A percentile compares a stretch with the other conserved stretches of the same genome.
These are phyloP conservation scores for Nipponia nippon DNA, from an alignment of 2,113 vertebrate genomes.

Conservation along the genomic window DNA sequence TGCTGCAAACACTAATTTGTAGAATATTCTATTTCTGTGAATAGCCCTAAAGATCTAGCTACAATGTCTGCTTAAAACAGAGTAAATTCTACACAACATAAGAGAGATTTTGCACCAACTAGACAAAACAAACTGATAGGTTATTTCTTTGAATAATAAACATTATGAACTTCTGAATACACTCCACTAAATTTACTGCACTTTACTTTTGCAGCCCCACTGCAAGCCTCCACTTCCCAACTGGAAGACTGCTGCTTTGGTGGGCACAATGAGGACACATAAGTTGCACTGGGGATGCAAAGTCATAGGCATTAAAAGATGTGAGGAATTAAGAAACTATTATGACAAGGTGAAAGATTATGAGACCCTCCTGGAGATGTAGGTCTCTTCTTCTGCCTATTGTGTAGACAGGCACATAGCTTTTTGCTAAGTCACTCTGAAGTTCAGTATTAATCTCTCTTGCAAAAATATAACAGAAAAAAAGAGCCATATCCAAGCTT, in stretches of 20 bases:
- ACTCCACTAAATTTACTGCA: not conserved
- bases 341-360: not conserved
- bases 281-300: not conserved
- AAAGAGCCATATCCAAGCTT: not conserved
- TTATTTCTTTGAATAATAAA: not conserved
- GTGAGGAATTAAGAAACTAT: not conserved
- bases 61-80: not conserved
- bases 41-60: not conserved
- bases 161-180: rapidly evolving
- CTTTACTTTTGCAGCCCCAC: not conserved
- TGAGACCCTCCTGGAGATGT: not conserved
- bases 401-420: not conserved
- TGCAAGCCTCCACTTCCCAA: not conserved
- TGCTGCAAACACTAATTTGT: not conserved
- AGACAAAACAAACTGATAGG: not conserved
- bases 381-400: not conserved
- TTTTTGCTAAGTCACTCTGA: not conserved
- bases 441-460: not conserved
- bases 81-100: not conserved
- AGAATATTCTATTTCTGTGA: not conserved
- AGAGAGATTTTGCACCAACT: not conserved
- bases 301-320: not conserved
- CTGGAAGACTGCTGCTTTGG: not conserved
- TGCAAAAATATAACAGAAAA: not conserved
- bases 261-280: not conserved